phyloP scores from a whole-genome alignment of 2,888 invertebrate species.

The Sesia apiformis region DNA sequence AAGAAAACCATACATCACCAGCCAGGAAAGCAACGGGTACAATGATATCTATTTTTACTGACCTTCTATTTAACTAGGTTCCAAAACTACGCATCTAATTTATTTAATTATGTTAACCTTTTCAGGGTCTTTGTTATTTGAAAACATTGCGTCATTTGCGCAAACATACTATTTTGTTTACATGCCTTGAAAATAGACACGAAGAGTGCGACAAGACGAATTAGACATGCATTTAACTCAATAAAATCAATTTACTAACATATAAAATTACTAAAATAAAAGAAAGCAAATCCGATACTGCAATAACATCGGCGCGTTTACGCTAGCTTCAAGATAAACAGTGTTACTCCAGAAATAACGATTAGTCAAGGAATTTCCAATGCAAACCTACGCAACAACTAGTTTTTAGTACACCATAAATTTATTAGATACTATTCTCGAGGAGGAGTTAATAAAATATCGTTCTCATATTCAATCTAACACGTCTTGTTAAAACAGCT shows the following conservation, averaged over 20 bases:
- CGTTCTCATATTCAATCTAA: too few species aligned
- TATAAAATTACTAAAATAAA: constrained; percentile 58
- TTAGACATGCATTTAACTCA: constrained; percentile 13
- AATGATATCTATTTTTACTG: too few species aligned
- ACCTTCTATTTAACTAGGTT: too few species aligned
- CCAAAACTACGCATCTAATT: too few species aligned
- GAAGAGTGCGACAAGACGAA: background rate
- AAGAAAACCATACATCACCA: too few species aligned
- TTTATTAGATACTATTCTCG: background rate
- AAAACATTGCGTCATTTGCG: constrained; percentile 13
- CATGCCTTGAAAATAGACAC: constrained; percentile 6
- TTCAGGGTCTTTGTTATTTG: constrained; percentile 10
- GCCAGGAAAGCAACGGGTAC: too few species aligned
- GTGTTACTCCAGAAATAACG: constrained; percentile 49
- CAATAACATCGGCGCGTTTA: constrained; percentile 44
- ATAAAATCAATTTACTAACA: constrained; percentile 37
- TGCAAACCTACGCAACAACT: constrained; percentile 17
- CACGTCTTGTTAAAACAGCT: too few species aligned
- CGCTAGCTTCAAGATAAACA: constrained; percentile 51
- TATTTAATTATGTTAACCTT: constrained; percentile 8
- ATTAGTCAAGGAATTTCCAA: constrained; percentile 40
- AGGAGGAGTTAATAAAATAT: background rate
- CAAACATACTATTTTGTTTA: constrained; percentile 7
- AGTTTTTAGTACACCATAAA: background rate
- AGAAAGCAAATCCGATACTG: constrained; percentile 52